phyloP scores from a whole-genome alignment of 2,797 vertebrate genomes.

The Heterohyrax brucei region DNA sequence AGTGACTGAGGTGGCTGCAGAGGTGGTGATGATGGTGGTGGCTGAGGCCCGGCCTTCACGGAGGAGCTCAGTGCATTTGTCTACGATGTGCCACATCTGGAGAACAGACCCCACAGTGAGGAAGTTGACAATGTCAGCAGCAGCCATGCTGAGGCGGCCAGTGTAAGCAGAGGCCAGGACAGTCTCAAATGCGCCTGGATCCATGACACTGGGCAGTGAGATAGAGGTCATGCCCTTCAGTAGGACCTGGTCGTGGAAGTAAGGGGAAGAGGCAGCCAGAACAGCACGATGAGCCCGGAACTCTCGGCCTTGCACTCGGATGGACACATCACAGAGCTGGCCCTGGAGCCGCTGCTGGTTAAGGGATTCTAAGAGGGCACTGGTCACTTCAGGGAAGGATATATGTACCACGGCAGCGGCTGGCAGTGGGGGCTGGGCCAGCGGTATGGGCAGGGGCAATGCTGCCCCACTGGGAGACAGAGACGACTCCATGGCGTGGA shows the following conservation, averaged over 20 bases:
- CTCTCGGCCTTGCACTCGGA: constrained; percentile 96
- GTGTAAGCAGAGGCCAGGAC: constrained; percentile 96
- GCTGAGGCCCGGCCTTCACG: constrained; percentile 85
- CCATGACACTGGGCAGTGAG: constrained; percentile 96
- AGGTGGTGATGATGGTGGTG: constrained; percentile 52
- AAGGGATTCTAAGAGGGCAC: constrained; percentile 94
- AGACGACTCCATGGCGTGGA: constrained; percentile 81
- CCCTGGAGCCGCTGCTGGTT: constrained; percentile 96
- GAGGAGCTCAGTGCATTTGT: constrained; percentile 97
- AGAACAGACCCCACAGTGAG: constrained; percentile 97
- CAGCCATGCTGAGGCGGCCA: constrained; percentile 95
- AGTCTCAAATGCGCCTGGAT: constrained; percentile 95
- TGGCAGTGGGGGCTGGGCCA: constrained; percentile 85
- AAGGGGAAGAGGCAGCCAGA: constrained; percentile 96
- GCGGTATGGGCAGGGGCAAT: constrained; percentile 78
- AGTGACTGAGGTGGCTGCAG: constrained; percentile 69
- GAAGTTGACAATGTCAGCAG: constrained; percentile 96
- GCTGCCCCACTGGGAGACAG: constrained; percentile 83
- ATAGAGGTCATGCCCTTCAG: constrained; percentile 96
- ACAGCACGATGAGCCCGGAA: constrained; percentile 97
- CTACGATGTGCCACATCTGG: constrained; percentile 99
- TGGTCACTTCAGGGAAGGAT: constrained; percentile 94
- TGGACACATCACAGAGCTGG: constrained; percentile 96
- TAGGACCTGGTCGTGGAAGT: constrained; percentile 97
- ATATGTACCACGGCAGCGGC: constrained; percentile 93